These are phyloP conservation scores for Spilogale gracilis DNA, from an alignment of 2,113 vertebrate species.

Conservation along the genomic window DNA sequence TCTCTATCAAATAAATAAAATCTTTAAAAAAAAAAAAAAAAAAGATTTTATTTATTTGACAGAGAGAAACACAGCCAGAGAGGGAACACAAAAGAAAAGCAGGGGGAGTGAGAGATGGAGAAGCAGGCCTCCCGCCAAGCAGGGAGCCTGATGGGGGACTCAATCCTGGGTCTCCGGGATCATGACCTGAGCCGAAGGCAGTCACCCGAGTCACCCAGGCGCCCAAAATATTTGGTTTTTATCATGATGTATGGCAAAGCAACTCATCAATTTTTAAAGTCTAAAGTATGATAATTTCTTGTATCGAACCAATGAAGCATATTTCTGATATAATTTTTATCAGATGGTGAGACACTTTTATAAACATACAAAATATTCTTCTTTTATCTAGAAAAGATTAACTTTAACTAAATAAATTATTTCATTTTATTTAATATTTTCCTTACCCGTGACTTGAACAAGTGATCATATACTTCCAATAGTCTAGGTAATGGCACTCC, in stretches of 20 bases:
- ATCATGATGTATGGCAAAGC: neutral
- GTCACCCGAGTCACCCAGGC: too few relatives aligned
- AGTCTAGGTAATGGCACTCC: slow-evolving; percentile 93
- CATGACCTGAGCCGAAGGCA: too few relatives aligned
- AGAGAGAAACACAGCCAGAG: too few relatives aligned
- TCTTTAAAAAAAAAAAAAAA: too few relatives aligned
- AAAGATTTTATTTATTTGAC: too few relatives aligned
- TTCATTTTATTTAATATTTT: slow-evolving; percentile 41
- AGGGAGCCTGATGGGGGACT: too few relatives aligned
- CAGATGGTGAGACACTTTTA: neutral
- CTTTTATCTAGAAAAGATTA: neutral
- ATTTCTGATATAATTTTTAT: neutral
- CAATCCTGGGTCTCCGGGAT: too few relatives aligned
- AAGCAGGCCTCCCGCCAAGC: too few relatives aligned
- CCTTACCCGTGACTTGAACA: slow-evolving; percentile 96
- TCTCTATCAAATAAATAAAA: too few relatives aligned
- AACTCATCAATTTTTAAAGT: neutral
- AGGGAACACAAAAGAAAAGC: too few relatives aligned
- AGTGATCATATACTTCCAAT: slow-evolving; percentile 97
- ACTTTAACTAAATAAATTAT: neutral
- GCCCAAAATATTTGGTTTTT: slow-evolving; percentile 6
- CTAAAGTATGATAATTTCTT: neutral
- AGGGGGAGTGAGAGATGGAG: too few relatives aligned
- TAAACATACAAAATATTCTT: neutral
- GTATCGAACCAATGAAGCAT: neutral